A percentile compares a stretch with the other conserved stretches of the same genome.
Evolutionary conservation across 2,888 invertebrate species (phyloP).

Genomic region (Leptopilina myrica): DNA sequence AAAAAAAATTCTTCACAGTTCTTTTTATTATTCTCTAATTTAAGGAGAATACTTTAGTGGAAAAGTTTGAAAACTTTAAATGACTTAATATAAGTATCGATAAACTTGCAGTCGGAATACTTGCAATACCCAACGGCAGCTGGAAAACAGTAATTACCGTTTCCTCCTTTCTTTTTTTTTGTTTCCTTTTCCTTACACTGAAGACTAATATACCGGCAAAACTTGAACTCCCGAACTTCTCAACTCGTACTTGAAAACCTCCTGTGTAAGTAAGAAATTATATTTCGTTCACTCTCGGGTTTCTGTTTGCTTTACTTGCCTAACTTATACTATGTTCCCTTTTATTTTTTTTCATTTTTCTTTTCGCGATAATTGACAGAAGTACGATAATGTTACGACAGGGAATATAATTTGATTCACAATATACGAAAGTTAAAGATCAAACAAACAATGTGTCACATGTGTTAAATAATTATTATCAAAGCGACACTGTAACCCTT

Average conservation of each 20-base stretch:
- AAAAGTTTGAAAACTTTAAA: slow-evolving; percentile 11
- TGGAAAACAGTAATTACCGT: slow-evolving; percentile 11
- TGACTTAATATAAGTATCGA: slow-evolving; percentile 17
- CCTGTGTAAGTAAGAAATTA: slow-evolving; percentile 22
- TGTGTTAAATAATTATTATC: not conserved
- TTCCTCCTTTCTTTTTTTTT: not conserved
- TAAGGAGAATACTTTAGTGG: not conserved
- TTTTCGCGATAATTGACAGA: not conserved
- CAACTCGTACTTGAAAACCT: slow-evolving; percentile 22
- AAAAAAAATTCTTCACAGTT: not conserved
- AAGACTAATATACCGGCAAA: slow-evolving; percentile 26
- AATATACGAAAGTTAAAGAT: not conserved
- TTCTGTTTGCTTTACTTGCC: slow-evolving; percentile 14
- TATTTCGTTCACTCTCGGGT: slow-evolving; percentile 26
- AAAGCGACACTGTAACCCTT: not conserved
- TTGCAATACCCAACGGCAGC: slow-evolving; percentile 9
- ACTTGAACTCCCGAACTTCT: slow-evolving; percentile 29
- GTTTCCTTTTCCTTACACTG: not conserved
- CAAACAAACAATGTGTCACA: not conserved
- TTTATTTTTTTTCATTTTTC: not conserved
- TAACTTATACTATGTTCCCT: slow-evolving; percentile 1
- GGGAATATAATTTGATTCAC: not conserved
- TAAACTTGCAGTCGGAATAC: slow-evolving; percentile 12
- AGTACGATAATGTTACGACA: slow-evolving; percentile 21
- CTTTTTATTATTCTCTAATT: not conserved